These are phyloP conservation scores for Xyliphius kryptos DNA, from an alignment of 2,113 vertebrate species.

Conservation along the genomic window DNA sequence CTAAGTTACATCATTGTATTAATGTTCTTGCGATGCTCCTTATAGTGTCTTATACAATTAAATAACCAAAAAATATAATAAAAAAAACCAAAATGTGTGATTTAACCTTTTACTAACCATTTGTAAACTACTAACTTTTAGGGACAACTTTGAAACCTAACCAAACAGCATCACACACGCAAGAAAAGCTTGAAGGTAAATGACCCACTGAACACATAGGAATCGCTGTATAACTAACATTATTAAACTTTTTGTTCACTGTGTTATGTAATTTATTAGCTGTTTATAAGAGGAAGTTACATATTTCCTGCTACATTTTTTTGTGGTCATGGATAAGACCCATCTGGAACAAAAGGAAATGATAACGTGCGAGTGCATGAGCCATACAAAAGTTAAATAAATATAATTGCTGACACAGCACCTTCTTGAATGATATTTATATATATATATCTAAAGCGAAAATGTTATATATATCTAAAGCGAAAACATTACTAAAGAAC, in stretches of 20 bases:
- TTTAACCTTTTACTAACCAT: slow-evolving; percentile 32
- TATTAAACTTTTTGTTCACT: too few species aligned
- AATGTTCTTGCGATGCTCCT: too few species aligned
- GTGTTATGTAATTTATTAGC: neutral
- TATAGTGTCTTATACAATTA: too few species aligned
- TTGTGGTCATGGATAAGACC: slow-evolving; percentile 12
- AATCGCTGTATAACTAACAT: too few species aligned
- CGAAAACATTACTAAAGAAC: too few species aligned
- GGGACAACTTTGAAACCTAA: neutral
- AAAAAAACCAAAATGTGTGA: neutral
- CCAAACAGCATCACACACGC: neutral
- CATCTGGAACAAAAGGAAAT: neutral
- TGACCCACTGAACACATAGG: neutral
- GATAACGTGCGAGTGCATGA: neutral
- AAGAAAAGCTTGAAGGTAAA: slow-evolving; percentile 13
- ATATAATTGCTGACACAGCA: too few species aligned
- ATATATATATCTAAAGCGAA: too few species aligned
- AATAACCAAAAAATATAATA: too few species aligned
- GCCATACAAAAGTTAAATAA: neutral
- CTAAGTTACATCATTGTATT: too few species aligned
- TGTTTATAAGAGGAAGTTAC: slow-evolving; percentile 19
- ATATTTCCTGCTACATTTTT: slow-evolving; percentile 3
- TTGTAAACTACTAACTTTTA: slow-evolving; percentile 25
- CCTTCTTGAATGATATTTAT: too few species aligned
- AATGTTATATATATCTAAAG: too few species aligned